These are phyloP conservation scores for Clarias batrachus DNA, from an alignment of 2,113 vertebrate species.

Conservation along the genomic window DNA sequence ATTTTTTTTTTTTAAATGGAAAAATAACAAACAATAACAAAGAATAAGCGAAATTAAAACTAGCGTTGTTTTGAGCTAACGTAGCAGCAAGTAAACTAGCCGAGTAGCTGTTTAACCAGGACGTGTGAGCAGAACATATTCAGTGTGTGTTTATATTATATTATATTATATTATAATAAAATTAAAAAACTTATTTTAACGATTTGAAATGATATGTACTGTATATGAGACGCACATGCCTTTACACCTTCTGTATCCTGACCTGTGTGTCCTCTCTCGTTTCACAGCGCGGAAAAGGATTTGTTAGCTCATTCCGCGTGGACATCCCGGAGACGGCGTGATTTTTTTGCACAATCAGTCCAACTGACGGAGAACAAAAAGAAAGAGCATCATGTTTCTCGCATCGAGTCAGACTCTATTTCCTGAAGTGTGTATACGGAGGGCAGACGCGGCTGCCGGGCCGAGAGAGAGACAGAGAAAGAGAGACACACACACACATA, in stretches of 20 bases:
- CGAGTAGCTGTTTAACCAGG: neutral
- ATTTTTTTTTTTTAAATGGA: too few species aligned
- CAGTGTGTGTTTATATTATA: neutral
- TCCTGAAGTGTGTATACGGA: conserved; percentile 75
- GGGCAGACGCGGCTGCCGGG: neutral
- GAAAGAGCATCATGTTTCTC: conserved; percentile 82
- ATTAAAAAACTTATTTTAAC: neutral
- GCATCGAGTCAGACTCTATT: conserved; percentile 75
- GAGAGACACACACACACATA: conserved; percentile 2
- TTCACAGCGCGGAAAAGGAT: conserved; percentile 95
- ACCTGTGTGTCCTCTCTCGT: conserved; percentile 56
- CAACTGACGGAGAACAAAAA: conserved; percentile 70
- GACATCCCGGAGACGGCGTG: conserved; percentile 94
- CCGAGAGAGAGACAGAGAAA: neutral
- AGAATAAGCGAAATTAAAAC: too few species aligned
- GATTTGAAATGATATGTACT: neutral
- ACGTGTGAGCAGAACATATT: neutral
- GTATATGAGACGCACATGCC: too few species aligned
- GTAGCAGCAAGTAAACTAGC: neutral
- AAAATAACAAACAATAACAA: too few species aligned
- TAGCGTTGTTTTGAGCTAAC: neutral
- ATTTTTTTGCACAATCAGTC: conserved; percentile 90
- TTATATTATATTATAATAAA: neutral
- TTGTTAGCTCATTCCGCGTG: conserved; percentile 95
- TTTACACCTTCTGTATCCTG: neutral